Evolutionary conservation across 2,888 invertebrate species (phyloP).

Genomic region (Malacosoma neustria): DNA sequence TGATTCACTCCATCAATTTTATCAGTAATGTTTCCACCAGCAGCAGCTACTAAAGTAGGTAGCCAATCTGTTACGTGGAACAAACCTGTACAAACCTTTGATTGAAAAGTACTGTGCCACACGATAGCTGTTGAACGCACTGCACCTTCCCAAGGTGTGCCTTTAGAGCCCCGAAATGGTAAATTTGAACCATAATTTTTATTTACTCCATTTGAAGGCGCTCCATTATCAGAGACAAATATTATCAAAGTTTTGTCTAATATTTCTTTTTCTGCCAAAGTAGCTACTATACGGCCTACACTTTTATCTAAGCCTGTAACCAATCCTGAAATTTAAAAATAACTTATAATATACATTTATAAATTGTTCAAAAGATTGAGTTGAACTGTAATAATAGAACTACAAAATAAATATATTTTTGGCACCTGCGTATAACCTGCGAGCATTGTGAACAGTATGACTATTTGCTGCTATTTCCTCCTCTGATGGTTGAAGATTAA

Average conservation of each 20-base stretch:
- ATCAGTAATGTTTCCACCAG: constrained; percentile 25
- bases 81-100: constrained; percentile 64
- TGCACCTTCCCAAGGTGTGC: constrained; percentile 87
- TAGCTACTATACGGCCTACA: constrained; percentile 81
- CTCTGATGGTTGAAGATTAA: constrained; percentile 80
- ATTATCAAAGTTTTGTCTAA: constrained; percentile 85
- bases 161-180: constrained; percentile 84
- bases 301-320: constrained; percentile 85
- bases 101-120: constrained; percentile 69
- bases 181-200: constrained; percentile 82
- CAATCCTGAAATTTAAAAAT: constrained; percentile 50
- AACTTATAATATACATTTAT: constrained; percentile 1
- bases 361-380: too few species aligned
- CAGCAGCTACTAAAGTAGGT: constrained; percentile 76
- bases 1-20: constrained; percentile 78
- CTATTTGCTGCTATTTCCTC: constrained; percentile 78
- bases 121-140: constrained; percentile 80
- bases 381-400: too few species aligned
- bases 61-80: constrained; percentile 87
- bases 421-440: constrained; percentile 84
- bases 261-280: constrained; percentile 77
- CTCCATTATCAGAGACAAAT: constrained; percentile 90
- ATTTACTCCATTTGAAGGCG: constrained; percentile 77
- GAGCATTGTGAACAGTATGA: constrained; percentile 78
- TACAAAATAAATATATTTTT: too few species aligned